Evolutionary conservation across 2,888 invertebrate genomes (phyloP), one percentile per base, ranked within the genome.

Genomic region (Pseudeuparius sepicola): DNA sequence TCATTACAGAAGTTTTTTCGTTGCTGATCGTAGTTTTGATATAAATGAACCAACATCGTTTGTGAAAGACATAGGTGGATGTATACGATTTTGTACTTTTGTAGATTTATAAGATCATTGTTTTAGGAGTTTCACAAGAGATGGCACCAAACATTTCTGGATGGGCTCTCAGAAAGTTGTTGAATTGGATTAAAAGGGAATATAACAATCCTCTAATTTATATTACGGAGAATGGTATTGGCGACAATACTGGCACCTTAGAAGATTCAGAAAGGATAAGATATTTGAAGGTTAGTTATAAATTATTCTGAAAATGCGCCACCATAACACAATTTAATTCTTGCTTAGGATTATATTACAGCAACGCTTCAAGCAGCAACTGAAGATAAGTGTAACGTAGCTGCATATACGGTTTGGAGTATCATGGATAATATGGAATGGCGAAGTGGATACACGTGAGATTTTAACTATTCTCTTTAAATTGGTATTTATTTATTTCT

Each of bases 361-460:
- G 38, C 38, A 13, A 30, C 37, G 10, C 24, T 32, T 57, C 2
- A 38, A 30, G 71, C 73, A 1, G 50, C 77, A 0, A 45, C 52
- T 1, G 61, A 67, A 20, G 75, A 78, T 52, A 67, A 68, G 0
- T 75, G 73, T 42, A 64, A 65, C 31, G 67, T 80, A 1, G 54
- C 64, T 5, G 81, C 76, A 0, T 88, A 85, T 52, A 72, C 79
- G 1, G 72, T 75, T 34, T 86, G 86, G 84, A 79, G 79, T 43
- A 59, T 88, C 10, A 68, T 87, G 60, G 87, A 89, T 51, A 83
- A 83, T 53, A 83, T 78, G 57, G 86, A 88, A 56, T 87, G 86
- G 86, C 66, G 67, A 38, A 65, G 69, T 25, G 87, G 86, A 14
- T 86, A 71, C 53, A 72, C 73, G 72, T 78, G 67, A 72, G 26